These are phyloP conservation scores for Falco biarmicus DNA, from an alignment of 2,797 vertebrate genomes.

Conservation along the genomic window DNA sequence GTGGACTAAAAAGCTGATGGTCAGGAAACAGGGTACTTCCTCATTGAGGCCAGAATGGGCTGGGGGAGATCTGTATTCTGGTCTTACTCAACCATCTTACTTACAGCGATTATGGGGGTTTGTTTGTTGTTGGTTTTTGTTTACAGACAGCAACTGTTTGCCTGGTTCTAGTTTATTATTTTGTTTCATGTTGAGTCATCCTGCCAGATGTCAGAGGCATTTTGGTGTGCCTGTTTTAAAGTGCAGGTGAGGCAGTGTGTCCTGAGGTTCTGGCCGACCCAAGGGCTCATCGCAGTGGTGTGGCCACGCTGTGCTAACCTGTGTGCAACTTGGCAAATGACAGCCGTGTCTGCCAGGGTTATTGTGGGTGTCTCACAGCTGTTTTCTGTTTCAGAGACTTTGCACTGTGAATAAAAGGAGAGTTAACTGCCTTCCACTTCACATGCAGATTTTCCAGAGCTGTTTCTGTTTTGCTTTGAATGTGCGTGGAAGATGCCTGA, in stretches of 20 bases:
- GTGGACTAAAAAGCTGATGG: not conserved
- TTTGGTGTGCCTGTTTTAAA: not conserved
- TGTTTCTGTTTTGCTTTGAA: not conserved
- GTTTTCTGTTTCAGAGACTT: not conserved
- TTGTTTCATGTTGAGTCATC: not conserved
- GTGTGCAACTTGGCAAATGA: not conserved
- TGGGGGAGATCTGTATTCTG: not conserved
- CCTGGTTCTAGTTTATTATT: not conserved
- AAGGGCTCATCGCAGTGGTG: not conserved
- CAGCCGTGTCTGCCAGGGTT: fast-evolving
- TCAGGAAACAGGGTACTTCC: not conserved
- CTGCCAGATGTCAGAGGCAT: not conserved
- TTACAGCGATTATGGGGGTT: not conserved
- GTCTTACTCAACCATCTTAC: not conserved
- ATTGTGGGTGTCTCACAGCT: not conserved
- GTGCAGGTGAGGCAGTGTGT: not conserved
- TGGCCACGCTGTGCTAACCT: not conserved
- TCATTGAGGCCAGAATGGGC: not conserved
- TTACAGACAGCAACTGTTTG: not conserved
- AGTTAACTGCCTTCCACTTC: not conserved
- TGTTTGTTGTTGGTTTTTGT: not conserved
- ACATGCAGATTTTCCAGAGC: not conserved
- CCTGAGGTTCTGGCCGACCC: not conserved
- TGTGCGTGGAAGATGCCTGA: not conserved
- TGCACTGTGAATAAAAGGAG: not conserved